These are phyloP conservation scores for Junonia oenone DNA, from an alignment of 2,888 invertebrate species.

Conservation along the genomic window DNA sequence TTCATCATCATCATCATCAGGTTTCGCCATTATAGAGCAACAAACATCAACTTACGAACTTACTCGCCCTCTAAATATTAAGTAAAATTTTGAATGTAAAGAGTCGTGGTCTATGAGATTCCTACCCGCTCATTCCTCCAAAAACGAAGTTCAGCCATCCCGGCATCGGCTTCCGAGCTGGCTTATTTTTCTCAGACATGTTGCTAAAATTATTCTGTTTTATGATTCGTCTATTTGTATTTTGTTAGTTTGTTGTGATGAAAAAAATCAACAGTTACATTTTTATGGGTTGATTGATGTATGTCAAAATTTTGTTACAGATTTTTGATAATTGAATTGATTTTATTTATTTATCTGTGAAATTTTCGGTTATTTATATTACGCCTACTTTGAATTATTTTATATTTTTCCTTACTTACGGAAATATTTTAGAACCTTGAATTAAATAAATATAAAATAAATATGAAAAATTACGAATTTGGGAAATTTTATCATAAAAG, in stretches of 20 bases:
- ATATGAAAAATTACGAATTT: no score
- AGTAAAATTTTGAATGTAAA: background rate
- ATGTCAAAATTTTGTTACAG: background rate
- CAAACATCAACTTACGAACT: no score
- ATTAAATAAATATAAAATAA: no score
- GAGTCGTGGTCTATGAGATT: background rate
- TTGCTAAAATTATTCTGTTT: background rate
- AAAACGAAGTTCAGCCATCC: constrained; percentile 46
- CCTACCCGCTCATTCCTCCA: constrained; percentile 50
- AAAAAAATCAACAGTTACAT: background rate
- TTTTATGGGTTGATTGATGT: background rate
- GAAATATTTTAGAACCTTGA: no score
- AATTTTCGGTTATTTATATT: background rate
- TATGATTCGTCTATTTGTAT: background rate
- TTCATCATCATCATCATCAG: no score
- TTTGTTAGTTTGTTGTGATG: background rate
- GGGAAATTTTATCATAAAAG: no score
- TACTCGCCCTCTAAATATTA: no score
- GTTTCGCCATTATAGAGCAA: no score
- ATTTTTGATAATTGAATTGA: background rate
- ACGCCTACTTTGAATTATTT: no score
- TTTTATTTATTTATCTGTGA: background rate
- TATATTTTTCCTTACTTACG: no score
- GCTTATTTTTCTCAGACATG: constrained; percentile 29
- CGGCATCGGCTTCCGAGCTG: constrained; percentile 38